phyloP scores from a whole-genome alignment of 2,797 vertebrate species.

The Pagetopsis macropterus region DNA sequence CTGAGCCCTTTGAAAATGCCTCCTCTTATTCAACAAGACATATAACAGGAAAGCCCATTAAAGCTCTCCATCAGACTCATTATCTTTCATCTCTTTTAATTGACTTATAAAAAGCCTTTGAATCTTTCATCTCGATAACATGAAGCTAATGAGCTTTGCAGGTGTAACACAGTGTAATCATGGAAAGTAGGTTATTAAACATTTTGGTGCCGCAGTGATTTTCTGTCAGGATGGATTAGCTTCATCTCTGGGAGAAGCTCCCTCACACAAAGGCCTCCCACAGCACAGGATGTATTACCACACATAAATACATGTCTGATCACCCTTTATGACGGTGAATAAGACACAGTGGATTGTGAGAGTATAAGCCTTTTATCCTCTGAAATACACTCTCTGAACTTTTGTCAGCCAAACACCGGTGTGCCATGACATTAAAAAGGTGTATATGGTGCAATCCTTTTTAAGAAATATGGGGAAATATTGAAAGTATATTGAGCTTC shows the following conservation, averaged over 20 bases:
- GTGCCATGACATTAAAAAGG: background rate
- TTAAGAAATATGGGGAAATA: too few species aligned
- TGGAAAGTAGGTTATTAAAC: slow-evolving; percentile 52
- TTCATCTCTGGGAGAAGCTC: slow-evolving; percentile 25
- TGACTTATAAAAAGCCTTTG: slow-evolving; percentile 40
- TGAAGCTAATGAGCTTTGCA: slow-evolving; percentile 58
- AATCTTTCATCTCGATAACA: slow-evolving; percentile 47
- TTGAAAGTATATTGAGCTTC: background rate
- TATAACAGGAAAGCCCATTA: slow-evolving; percentile 41
- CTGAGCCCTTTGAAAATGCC: slow-evolving; percentile 9
- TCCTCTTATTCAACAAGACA: slow-evolving; percentile 18
- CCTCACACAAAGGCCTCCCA: slow-evolving; percentile 27
- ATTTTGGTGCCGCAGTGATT: slow-evolving; percentile 51
- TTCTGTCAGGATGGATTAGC: slow-evolving; percentile 52
- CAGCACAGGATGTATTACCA: slow-evolving; percentile 1
- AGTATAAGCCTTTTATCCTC: background rate
- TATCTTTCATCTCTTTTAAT: slow-evolving; percentile 52
- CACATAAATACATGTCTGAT: background rate
- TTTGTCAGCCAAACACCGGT: background rate
- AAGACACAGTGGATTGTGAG: background rate
- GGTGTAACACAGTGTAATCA: slow-evolving; percentile 51
- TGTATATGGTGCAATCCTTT: background rate
- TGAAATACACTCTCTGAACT: slow-evolving; percentile 10
- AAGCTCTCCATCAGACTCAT: slow-evolving; percentile 49
- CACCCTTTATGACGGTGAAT: slow-evolving; percentile 10